Evolutionary conservation across 2,113 vertebrate species (phyloP), one percentile per base, ranked within the genome.

Genomic region (Halichoerus grypus): DNA sequence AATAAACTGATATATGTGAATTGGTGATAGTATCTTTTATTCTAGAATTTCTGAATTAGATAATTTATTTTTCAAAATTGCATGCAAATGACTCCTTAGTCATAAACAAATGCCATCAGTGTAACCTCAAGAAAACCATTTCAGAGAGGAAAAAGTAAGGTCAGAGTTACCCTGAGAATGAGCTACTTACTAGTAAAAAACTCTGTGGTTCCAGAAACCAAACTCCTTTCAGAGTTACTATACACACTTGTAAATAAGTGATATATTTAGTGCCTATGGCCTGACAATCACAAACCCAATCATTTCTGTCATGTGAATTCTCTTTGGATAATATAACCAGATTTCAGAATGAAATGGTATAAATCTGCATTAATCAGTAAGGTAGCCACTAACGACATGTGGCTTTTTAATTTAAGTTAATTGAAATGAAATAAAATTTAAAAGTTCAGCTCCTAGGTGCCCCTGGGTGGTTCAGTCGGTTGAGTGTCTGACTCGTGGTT

Each of bases 31-130:
- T 90, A 96, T 90, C 7, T 85, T 76, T 33, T 93, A 26, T 82
- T 85, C 46, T 61, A 88, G 21, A 91, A 67, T 93, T 96, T 97
- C 91, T 83, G n/a, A 87, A 69, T 82, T 94, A 49, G 21, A 84
- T 84, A 53, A 42, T 81, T 71, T 91, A 79, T 69, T 90, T 96
- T 77, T 74, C 46, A 80, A 86, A 91, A 79, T 61, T 57, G 21
- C 7, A 4, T 69, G 4, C 10, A 77, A 65, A 91, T 96, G 39
- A 24, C 7, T 16, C 39, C 28, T 92, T 81, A 63, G 28, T 91
- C 39, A 31, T 69, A 93, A 95, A 51, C 49, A 91, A 91, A 88
- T 80, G 3, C 1, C 14, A 55, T 74, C 14, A 39, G 28, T 49
- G 0, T 79, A 65, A 53, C n/a, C 28, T 22, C 22, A 57, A 95